Base-by-base conservation (phyloP, 1,140 invertebrate genomes). In the Battus philenor region DNA sequence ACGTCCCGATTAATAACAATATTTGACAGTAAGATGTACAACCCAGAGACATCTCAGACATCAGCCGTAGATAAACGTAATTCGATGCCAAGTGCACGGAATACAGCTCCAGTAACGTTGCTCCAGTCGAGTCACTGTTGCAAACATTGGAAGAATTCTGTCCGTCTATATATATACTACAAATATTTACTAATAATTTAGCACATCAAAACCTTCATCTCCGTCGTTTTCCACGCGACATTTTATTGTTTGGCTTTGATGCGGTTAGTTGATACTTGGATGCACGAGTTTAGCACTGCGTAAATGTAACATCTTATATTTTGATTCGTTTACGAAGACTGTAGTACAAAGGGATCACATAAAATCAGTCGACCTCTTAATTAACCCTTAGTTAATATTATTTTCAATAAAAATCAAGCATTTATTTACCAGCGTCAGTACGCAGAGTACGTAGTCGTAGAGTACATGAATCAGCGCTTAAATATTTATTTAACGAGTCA, bases 1-100 rank as follows among this genome's bases (percentile, higher is more conserved):
- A 39, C 30, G 41, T 44, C 56, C 47, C 51, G 55, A 59, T 63
- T 54, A 50, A 57, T 54, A 47, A 50, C 45, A 17, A 45, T 36
- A 24, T 9, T 36, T 44, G 44, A 43, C 44, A 55, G 31, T 39
- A 45, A 36, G 36, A 39, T 24, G 12, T 18, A 11, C 8, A 7
- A 43, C 43, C 10, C 20, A 18, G 10, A 44, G 17, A 30, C 43
- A 20, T 10, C 26, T 29, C 29, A 6, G 32, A 30, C 43, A 45
- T 47, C 17, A 39, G 27, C 38, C 16, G 38, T 26, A 26, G 50
- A 31, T 41, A 53, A 47, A 12, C 15, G 38, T 36, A 22, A 47
- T 30, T 33, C 24, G 33, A 39, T 47, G 44, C 44, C 33, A 36
- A 18, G 31, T 16, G 31, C 7, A 20, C 20, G 33, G 16, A 20